These are phyloP conservation scores for Psittacula cyanocephala DNA, from an alignment of 2,113 vertebrate genomes.

Conservation along the genomic window DNA sequence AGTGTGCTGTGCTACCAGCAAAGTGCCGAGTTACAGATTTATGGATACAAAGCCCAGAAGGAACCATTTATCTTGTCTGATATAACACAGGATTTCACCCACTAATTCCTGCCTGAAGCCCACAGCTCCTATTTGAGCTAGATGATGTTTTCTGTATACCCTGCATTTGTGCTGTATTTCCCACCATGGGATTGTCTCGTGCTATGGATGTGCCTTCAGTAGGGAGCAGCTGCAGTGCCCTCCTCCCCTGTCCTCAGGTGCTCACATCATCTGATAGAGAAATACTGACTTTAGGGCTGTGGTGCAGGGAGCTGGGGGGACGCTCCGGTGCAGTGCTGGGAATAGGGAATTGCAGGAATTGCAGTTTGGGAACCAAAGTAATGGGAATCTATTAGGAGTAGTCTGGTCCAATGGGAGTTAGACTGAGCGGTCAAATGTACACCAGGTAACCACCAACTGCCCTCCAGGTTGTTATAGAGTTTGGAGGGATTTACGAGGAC, in stretches of 20 bases:
- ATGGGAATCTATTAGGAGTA: background rate
- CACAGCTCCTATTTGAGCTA: background rate
- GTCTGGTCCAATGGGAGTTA: background rate
- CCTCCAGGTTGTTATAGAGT: background rate
- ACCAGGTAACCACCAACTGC: accelerated
- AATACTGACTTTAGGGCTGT: background rate
- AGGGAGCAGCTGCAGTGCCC: background rate
- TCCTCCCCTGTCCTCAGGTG: background rate
- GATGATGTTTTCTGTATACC: background rate
- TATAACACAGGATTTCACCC: background rate
- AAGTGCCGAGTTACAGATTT: background rate
- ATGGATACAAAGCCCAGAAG: background rate
- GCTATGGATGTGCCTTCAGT: background rate
- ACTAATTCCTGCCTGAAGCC: background rate
- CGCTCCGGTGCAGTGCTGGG: accelerated
- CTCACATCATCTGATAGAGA: background rate
- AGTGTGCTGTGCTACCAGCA: background rate
- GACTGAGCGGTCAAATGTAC: background rate
- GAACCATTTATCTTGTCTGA: background rate
- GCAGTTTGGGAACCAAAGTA: background rate
- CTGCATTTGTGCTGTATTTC: background rate
- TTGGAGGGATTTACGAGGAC: background rate
- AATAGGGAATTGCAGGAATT: background rate
- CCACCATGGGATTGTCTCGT: accelerated
- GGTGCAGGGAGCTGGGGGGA: background rate